A percentile compares a stretch with the other conserved stretches of the same genome.
Conservation (phyloP, 2,797 vertebrate species). For the Sciaenops ocellatus region DNA sequence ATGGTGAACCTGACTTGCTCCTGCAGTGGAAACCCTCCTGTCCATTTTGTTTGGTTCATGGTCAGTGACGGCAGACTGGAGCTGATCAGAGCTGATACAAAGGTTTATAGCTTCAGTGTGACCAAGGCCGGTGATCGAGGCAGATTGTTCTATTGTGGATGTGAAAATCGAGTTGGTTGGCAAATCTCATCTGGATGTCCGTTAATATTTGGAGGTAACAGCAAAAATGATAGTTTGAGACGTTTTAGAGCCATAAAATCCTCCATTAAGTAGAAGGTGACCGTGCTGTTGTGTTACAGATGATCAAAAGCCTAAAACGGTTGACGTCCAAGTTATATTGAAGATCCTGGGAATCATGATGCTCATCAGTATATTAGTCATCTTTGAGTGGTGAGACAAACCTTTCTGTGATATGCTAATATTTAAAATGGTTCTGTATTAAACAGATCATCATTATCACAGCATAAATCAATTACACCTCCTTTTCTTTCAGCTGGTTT, state of each 20-base stretch:
- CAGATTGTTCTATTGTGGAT: constrained; percentile 26
- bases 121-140: neutral
- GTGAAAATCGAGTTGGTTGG: neutral
- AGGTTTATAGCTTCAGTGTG: constrained; percentile 5
- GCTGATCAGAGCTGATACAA: neutral
- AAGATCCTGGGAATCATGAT: constrained; percentile 5
- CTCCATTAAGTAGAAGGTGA: no score
- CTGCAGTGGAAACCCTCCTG: constrained; percentile 1
- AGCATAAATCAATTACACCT: no score
- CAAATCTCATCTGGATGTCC: neutral
- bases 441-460: no score
- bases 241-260: no score
- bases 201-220: constrained; percentile 21
- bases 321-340: neutral
- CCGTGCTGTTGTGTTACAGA: no score
- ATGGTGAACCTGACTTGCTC: constrained; percentile 31
- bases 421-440: no score
- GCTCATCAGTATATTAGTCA: constrained; percentile 12
- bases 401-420: no score
- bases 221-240: neutral
- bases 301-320: neutral
- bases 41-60: constrained; percentile 23
- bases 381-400: neutral
- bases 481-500: no score
- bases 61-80: constrained; percentile 9